A percentile compares a stretch with the other conserved stretches of the same genome.
Evolutionary conservation across 2,113 vertebrate genomes (phyloP).

Genomic region (Labeo catla): DNA sequence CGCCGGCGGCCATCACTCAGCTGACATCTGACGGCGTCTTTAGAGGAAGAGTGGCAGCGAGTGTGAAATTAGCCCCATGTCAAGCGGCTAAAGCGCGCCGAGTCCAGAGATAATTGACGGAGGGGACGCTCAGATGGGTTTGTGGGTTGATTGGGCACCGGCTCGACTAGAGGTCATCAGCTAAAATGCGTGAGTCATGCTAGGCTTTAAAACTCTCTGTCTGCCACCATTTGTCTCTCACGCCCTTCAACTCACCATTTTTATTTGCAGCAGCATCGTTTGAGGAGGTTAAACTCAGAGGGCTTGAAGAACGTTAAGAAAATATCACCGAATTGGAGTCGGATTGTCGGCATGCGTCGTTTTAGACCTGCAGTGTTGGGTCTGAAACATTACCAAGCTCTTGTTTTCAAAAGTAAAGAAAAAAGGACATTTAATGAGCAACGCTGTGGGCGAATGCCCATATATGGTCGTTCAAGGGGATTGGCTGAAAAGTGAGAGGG

Average conservation of each 20-base stretch:
- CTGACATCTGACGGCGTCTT: constrained; percentile 3
- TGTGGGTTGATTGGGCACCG: not conserved
- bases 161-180: constrained; percentile 34
- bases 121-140: not conserved
- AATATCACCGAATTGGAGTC: not conserved
- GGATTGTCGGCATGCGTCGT: not conserved
- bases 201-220: constrained; percentile 7
- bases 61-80: constrained; percentile 31
- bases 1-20: not conserved
- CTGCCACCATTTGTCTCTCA: constrained; percentile 5
- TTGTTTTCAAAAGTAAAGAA: not conserved
- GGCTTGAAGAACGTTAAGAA: not conserved
- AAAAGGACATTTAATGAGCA: not conserved
- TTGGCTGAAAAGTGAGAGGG: not conserved
- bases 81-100: not conserved
- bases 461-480: not conserved
- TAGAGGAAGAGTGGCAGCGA: not conserved
- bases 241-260: not conserved
- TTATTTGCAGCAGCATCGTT: not conserved
- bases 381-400: not conserved
- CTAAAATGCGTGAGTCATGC: constrained; percentile 15
- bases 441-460: too few relatives aligned
- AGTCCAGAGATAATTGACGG: constrained; percentile 8
- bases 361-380: not conserved
- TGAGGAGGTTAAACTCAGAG: not conserved